Base-by-base conservation (phyloP, 2,888 invertebrate species). In the Drosophila prostipennis region DNA sequence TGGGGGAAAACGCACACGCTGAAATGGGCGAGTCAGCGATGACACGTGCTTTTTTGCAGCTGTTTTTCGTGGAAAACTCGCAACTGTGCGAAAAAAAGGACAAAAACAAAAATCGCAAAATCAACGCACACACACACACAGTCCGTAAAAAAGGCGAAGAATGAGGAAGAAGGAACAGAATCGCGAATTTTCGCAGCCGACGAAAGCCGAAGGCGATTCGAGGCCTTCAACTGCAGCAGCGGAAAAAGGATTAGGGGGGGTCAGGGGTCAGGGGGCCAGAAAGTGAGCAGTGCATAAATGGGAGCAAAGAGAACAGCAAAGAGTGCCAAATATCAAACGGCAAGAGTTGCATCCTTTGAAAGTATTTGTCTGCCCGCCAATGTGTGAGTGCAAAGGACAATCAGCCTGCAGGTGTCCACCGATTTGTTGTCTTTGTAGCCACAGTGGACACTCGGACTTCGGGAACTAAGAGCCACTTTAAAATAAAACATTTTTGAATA, bases 21-120 rank as follows among this genome's bases (percentile, higher is more conserved):
- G 75, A 65, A 54, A 59, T 49, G 65, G 45, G 63, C 54, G 46
- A 83, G 83, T 78, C 84, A 73, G 78, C 76, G 79, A 87, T 90
- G 90, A 90, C 91, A 90, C 91, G 90, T 90, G 90, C 91, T 91
- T 91, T 90, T 90, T 90, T 90, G 65, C 91, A 90, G 91, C 91
- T 90, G 90, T 90, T 90, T 90, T 89, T 72, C 57, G 54, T 77
- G 82, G 79, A 82, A 85, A 89, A 89, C 78, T 84, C 77, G 79
- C 86, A 82, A 82, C 61, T 72, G 77, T 74, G 82, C 76, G 77
- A 81, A 83, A 86, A 83, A 86, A 80, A 76, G 76, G 79, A 79
- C 85, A 80, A 75, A 79, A 81, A 76, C 78, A 77, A 74, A 75
- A 84, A 79, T 67, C 75, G 76, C 72, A 80, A 87, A 85, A 70